Percentiles rank a stretch among this genome's conserved stretches.
These are phyloP conservation scores for Sinosuthora webbiana DNA, from an alignment of 2,113 vertebrate species.

Conservation along the genomic window DNA sequence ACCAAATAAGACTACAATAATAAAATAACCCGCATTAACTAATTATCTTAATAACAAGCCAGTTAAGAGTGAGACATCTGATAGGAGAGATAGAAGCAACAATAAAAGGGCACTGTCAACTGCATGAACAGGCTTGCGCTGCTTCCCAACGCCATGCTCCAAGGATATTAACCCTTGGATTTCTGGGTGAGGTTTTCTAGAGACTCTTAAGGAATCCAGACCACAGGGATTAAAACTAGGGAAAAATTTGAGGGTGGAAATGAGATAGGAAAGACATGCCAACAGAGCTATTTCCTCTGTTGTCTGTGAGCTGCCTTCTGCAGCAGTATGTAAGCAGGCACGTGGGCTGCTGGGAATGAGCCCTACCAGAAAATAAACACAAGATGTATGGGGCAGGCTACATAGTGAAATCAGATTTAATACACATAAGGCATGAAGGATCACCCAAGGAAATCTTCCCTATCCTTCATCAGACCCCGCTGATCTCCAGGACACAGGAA, in stretches of 20 bases:
- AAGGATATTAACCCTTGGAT: slow-evolving; percentile 12
- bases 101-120: background rate
- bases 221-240: background rate
- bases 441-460: background rate
- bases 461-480: rapidly evolving
- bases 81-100: slow-evolving; percentile 38
- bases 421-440: background rate
- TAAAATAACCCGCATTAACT: slow-evolving; percentile 56
- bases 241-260: background rate
- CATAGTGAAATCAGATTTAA: background rate
- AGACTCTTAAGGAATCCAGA: background rate
- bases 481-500: background rate
- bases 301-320: background rate
- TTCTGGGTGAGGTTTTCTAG: background rate
- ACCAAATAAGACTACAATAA: slow-evolving; percentile 55
- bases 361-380: background rate
- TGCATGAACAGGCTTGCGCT: background rate
- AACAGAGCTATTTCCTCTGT: background rate
- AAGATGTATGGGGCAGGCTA: background rate
- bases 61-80: slow-evolving; percentile 39
- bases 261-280: background rate
- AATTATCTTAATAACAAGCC: slow-evolving; percentile 58
- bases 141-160: background rate
- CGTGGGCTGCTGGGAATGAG: background rate
- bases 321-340: background rate